Evolutionary conservation across 2,113 vertebrate genomes (phyloP), one percentile per base, ranked within the genome.

Genomic region (Cyprinodon brontotheroides): DNA sequence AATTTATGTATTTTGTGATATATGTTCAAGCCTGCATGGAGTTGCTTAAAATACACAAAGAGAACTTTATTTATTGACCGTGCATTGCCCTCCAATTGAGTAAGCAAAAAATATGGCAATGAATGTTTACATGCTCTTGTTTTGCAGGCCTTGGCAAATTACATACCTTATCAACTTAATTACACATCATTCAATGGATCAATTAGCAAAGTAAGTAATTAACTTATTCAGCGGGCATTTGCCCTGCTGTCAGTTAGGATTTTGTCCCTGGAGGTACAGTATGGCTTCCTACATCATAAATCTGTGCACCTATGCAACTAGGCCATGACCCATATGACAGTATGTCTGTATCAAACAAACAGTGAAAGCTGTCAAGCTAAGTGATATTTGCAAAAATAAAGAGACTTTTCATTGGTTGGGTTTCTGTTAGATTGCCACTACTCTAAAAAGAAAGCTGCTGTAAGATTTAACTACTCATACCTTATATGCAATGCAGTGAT

Each of bases 151-250:
- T 29, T n/a, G 4, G 40, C 40, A 45, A 45, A 65, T 65, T 65
- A n/a, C 11, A 22, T 11, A 14, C 37, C 40, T 65, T 65, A 65
- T 65, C 40, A 20, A 65, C 40, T 41, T 65, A 65, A 65, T 65
- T 43, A 65, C 62, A 20, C 64, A 65, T 45, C 40, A 43, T 43
- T 40, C n/a, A 45, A 20, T 20, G 39, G 40, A 43, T 65, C 40
- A 65, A 65, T 65, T 65, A 65, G n/a, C 10, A 40, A 65, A 65
- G 64, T 43, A n/a, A 22, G 40, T 4, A 43, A 43, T 41, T n/a
- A 41, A 45, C 64, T 65, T 65, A 65, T 22, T 65, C 40, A 45
- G 40, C 14, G 64, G 22, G 64, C 40, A 41, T 45, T 45, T 41
- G 43, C 22, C 64, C 40, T 29, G 40, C 40, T 45, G 64, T 65